Percentiles rank a stretch among this genome's conserved stretches.
These are phyloP conservation scores for Potamarius usumacintae DNA, from an alignment of 2,113 vertebrate species.

Conservation along the genomic window DNA sequence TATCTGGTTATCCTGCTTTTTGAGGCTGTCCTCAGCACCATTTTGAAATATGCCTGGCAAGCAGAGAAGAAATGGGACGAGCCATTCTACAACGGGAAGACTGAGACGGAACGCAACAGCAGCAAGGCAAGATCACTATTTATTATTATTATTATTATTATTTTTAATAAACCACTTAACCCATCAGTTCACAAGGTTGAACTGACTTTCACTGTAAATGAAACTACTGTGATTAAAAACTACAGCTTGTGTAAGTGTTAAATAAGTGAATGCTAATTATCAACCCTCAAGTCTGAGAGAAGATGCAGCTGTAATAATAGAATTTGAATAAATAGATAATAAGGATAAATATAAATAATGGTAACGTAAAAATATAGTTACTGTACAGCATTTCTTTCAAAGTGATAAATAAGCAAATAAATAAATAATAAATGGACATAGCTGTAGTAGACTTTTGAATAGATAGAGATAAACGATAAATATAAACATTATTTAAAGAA, in stretches of 20 bases:
- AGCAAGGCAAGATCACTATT: conserved; percentile 75
- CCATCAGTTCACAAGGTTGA: too few species aligned
- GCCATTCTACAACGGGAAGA: conserved; percentile 94
- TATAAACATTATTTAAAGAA: background rate
- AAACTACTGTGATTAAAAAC: background rate
- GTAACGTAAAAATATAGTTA: background rate
- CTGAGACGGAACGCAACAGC: conserved; percentile 92
- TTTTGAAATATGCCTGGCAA: conserved; percentile 96
- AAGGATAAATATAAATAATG: background rate
- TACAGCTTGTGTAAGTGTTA: background rate
- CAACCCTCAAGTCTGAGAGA: too few species aligned
- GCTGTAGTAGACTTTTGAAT: background rate
- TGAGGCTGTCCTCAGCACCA: conserved; percentile 93
- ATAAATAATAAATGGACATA: background rate
- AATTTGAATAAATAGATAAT: background rate
- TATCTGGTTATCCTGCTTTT: conserved; percentile 93
- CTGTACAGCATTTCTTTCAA: background rate
- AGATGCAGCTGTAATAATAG: background rate
- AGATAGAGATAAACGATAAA: background rate
- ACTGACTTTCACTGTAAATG: too few species aligned
- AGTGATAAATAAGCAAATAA: too few species aligned
- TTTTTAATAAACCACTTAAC: background rate
- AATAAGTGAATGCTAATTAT: background rate
- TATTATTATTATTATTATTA: background rate
- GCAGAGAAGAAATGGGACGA: conserved; percentile 90